These are phyloP conservation scores for Tachina fera DNA, from an alignment of 2,888 invertebrate genomes.

Conservation along the genomic window DNA sequence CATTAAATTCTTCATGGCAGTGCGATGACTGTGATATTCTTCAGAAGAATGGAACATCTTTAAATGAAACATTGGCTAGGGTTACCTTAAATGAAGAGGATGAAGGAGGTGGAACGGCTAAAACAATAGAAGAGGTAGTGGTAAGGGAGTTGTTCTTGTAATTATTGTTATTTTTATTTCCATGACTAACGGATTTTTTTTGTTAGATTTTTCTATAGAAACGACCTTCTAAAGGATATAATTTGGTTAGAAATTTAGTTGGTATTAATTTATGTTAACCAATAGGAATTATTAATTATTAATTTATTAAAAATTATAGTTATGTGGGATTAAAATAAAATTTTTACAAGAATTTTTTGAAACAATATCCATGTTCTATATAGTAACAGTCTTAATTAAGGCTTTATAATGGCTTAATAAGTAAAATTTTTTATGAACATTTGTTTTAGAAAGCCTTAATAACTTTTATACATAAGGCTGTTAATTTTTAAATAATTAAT, in stretches of 20 bases:
- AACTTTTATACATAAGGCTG: too few relatives aligned
- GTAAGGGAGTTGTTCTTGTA: constrained; percentile 18
- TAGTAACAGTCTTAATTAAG: too few relatives aligned
- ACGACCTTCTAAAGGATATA: constrained; percentile 18
- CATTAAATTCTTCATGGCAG: constrained; percentile 44
- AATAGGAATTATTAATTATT: too few relatives aligned
- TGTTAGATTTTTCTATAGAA: constrained; percentile 33
- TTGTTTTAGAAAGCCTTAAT: too few relatives aligned
- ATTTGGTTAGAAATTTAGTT: background rate
- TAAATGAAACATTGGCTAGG: constrained; percentile 37
- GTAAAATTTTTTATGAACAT: too few relatives aligned
- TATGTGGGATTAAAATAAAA: background rate
- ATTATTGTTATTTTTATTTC: background rate
- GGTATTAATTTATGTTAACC: too few relatives aligned
- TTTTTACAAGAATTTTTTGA: too few relatives aligned
- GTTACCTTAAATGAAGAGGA: constrained; percentile 59
- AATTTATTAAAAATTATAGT: too few relatives aligned
- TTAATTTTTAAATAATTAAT: too few relatives aligned
- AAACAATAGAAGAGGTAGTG: constrained; percentile 28
- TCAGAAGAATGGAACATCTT: constrained; percentile 46
- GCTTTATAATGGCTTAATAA: too few relatives aligned
- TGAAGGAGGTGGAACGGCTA: constrained; percentile 52
- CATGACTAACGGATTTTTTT: constrained; percentile 47
- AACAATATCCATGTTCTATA: too few relatives aligned
- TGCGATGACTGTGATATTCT: constrained; percentile 60